phyloP scores from a whole-genome alignment of 2,888 invertebrate species.

The Halocaridina rubra region DNA sequence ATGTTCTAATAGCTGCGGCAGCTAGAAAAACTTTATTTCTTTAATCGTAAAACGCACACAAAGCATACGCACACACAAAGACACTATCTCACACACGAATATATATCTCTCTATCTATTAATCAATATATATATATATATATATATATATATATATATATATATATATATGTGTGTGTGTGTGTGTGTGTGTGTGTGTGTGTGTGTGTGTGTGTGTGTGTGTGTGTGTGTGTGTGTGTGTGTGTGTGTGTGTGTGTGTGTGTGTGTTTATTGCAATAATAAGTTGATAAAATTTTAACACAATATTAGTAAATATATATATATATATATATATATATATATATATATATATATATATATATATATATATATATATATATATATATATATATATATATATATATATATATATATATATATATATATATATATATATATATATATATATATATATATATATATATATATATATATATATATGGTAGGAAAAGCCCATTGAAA shows the following conservation, averaged over 20 bases:
- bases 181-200: not conserved
- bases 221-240: conserved; percentile 2
- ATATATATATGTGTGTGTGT: not conserved
- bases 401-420: not conserved
- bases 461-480: not conserved
- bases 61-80: too few species aligned
- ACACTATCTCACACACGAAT: too few species aligned
- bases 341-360: not conserved
- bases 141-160: not conserved
- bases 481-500: too few species aligned
- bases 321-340: not conserved
- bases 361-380: not conserved
- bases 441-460: not conserved
- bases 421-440: not conserved
- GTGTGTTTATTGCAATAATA: too few species aligned
- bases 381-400: not conserved
- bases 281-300: too few species aligned
- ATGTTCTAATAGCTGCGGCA: too few species aligned
- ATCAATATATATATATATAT: too few species aligned
- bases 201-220: conserved; percentile 6
- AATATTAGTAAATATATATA: not conserved
- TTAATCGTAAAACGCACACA: too few species aligned
- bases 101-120: too few species aligned
- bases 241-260: not conserved
- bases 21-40: too few species aligned